Percentiles rank a stretch among this genome's conserved stretches.
phyloP scores from a whole-genome alignment of 1,140 invertebrate species.

The Formica selysi region DNA sequence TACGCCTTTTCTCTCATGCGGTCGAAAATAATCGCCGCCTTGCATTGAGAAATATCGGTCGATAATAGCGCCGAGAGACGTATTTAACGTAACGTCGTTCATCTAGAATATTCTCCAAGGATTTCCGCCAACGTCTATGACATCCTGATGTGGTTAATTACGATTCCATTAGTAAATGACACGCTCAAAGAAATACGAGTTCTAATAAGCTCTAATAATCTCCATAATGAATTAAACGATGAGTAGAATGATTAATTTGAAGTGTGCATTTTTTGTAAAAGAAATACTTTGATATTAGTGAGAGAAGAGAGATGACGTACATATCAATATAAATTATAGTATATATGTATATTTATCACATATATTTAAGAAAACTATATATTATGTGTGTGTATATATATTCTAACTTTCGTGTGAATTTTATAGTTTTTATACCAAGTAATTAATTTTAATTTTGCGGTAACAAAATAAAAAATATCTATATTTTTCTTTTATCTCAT shows the following conservation, averaged over 20 bases:
- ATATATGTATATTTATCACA: not conserved
- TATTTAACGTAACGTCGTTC: constrained; percentile 52
- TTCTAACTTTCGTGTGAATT: not conserved
- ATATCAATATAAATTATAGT: not conserved
- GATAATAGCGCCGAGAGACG: constrained; percentile 56
- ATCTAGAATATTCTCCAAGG: constrained; percentile 15
- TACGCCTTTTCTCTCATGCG: not conserved
- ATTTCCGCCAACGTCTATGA: not conserved
- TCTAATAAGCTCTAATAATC: not conserved
- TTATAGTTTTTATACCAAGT: not conserved
- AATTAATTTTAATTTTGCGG: not conserved
- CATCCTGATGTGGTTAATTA: constrained; percentile 38
- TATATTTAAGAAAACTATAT: not conserved
- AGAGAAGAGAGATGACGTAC: not conserved
- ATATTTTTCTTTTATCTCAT: too few species aligned
- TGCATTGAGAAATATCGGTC: constrained; percentile 48
- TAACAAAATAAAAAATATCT: not conserved
- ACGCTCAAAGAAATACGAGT: constrained; percentile 5
- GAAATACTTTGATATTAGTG: not conserved
- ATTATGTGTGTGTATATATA: not conserved
- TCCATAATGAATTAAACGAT: not conserved
- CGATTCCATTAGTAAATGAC: constrained; percentile 39
- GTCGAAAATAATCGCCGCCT: constrained; percentile 53
- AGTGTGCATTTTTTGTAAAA: not conserved
- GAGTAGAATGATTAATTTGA: not conserved